Percentiles rank a stretch among this genome's conserved stretches.
Evolutionary conservation across 2,113 vertebrate species (phyloP).

Genomic region (Aplodontia rufa): DNA sequence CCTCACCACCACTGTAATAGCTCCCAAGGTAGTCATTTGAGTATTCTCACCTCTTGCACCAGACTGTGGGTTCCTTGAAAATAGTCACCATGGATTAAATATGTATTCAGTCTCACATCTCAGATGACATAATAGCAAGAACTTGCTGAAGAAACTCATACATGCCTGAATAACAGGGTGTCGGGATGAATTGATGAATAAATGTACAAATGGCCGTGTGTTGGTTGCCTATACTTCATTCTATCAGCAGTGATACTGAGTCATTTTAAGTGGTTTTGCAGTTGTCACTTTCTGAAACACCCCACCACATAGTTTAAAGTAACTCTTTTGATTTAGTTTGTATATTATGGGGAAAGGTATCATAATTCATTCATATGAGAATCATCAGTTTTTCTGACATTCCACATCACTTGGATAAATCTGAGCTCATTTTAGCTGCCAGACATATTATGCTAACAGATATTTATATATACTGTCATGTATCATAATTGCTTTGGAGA

Average conservation of each 20-base stretch:
- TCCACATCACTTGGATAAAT: conserved; percentile 71
- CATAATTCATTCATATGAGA: background rate
- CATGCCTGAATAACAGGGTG: background rate
- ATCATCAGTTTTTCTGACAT: conserved; percentile 69
- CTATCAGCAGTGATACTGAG: background rate
- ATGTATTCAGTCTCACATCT: background rate
- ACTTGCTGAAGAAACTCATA: background rate
- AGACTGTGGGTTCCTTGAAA: background rate
- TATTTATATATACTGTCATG: conserved; percentile 39
- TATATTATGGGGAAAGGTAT: conserved; percentile 20
- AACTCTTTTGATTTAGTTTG: conserved; percentile 50
- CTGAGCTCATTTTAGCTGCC: conserved; percentile 54
- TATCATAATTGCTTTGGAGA: conserved; percentile 64
- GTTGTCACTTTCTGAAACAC: conserved; percentile 9
- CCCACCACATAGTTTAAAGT: conserved; percentile 39
- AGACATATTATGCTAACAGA: conserved; percentile 64
- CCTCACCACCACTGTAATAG: background rate
- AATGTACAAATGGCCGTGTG: background rate
- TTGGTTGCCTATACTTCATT: background rate
- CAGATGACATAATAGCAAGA: background rate
- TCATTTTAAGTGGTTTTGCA: background rate
- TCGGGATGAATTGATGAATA: background rate
- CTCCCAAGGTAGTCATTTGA: background rate
- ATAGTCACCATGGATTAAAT: background rate
- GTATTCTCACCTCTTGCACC: background rate